Conservation (phyloP, 1,140 invertebrate genomes). For the Stratiolaelaps scimitus region DNA sequence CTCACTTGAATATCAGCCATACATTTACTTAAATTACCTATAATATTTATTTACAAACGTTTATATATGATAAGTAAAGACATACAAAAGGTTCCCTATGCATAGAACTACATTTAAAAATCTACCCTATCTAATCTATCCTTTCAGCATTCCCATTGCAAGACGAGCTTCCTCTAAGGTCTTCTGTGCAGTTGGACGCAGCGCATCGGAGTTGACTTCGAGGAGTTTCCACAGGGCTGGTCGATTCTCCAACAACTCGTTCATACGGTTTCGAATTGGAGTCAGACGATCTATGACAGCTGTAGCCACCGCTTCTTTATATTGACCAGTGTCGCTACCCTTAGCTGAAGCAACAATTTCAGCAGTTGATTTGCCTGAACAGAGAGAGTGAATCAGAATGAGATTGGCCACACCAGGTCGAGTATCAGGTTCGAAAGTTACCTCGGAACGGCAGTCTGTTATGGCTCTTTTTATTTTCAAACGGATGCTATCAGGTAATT, state of each 20-base stretch:
- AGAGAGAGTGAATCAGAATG: constrained; percentile 64
- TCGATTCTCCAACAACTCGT: constrained; percentile 47
- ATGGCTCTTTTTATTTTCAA: constrained; percentile 79
- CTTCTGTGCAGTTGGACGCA: background rate
- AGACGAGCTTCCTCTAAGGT: constrained; percentile 15
- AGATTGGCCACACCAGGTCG: constrained; percentile 80
- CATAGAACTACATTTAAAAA: background rate
- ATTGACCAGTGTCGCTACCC: constrained; percentile 60
- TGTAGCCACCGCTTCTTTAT: constrained; percentile 63
- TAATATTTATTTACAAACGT: too few species aligned
- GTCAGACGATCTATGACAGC: constrained; percentile 54
- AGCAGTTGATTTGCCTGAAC: constrained; percentile 54
- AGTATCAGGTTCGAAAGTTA: constrained; percentile 61
- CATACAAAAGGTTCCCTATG: too few species aligned
- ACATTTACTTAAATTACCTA: too few species aligned
- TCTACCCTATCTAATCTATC: background rate
- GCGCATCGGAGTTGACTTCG: constrained; percentile 36
- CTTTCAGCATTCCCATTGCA: constrained; percentile 11
- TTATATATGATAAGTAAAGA: too few species aligned
- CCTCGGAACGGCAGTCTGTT: constrained; percentile 72
- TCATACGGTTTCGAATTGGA: constrained; percentile 56
- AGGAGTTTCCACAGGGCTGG: constrained; percentile 54
- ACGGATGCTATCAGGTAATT: constrained; percentile 59
- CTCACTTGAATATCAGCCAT: too few species aligned
- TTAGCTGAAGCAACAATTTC: constrained; percentile 56